These are phyloP conservation scores for Heliopora coerulea DNA, from an alignment of 92 coral and sea anemone genomes.

Conservation along the genomic window DNA sequence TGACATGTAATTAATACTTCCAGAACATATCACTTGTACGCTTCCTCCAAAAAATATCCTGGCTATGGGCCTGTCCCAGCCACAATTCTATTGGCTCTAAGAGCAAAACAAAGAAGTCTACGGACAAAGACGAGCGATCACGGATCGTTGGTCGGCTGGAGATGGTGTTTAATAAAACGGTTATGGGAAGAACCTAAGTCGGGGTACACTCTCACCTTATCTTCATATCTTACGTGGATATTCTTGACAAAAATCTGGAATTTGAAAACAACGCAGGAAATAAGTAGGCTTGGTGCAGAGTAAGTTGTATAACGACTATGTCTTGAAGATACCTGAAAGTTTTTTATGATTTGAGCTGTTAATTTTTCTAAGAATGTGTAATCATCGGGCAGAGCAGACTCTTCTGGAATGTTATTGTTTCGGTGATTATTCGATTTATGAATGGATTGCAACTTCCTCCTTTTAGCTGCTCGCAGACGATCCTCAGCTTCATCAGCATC, in stretches of 20 bases:
- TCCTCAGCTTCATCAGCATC: slow-evolving; percentile 75
- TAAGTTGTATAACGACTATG: not conserved
- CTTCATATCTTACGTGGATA: slow-evolving; percentile 89
- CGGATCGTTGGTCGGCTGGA: no score
- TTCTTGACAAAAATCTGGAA: slow-evolving; percentile 78
- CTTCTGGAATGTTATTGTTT: slow-evolving; percentile 23
- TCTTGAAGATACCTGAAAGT: slow-evolving; percentile 60
- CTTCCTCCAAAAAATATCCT: no score
- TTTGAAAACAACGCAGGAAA: not conserved
- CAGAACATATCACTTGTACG: no score
- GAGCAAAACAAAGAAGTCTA: no score
- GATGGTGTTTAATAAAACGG: no score
- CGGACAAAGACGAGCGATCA: no score
- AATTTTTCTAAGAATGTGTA: slow-evolving; percentile 86
- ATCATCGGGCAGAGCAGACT: slow-evolving; percentile 15
- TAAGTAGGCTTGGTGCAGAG: not conserved
- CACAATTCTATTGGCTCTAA: no score
- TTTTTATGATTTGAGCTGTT: slow-evolving; percentile 85
- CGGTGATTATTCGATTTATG: slow-evolving; percentile 50
- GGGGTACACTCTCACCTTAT: slow-evolving; percentile 90
- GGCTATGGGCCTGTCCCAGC: no score
- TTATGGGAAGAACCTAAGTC: no score
- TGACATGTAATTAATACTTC: not conserved
- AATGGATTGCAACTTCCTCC: slow-evolving; percentile 75
- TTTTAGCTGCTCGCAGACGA: slow-evolving; percentile 64